These are phyloP conservation scores for Hydrolagus affinis DNA, from an alignment of 2,113 vertebrate species.

Conservation along the genomic window DNA sequence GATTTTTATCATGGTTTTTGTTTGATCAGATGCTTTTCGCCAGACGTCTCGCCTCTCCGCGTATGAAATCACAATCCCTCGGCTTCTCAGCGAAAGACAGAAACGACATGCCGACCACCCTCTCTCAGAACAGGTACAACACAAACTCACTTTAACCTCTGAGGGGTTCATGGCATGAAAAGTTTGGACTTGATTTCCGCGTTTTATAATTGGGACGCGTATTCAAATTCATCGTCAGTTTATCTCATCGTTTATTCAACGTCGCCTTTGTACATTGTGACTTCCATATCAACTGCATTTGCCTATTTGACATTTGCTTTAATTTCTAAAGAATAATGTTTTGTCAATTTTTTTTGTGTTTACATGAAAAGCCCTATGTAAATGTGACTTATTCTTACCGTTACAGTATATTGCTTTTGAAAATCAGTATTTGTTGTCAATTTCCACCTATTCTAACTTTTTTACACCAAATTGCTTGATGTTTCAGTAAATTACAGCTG, in stretches of 20 bases:
- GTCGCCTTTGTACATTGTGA: not conserved
- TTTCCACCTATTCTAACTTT: too few relatives aligned
- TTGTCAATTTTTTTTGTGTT: too few relatives aligned
- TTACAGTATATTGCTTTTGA: too few relatives aligned
- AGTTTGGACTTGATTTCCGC: not conserved
- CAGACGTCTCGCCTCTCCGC: conserved; percentile 36
- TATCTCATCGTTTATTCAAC: not conserved
- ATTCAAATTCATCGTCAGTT: not conserved
- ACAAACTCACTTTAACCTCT: not conserved
- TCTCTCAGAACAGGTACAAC: not conserved
- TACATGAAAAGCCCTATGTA: too few relatives aligned
- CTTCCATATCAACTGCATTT: too few relatives aligned
- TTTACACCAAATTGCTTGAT: too few relatives aligned
- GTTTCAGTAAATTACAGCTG: too few relatives aligned
- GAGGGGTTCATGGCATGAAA: not conserved
- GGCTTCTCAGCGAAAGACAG: not conserved
- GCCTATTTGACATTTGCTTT: too few relatives aligned
- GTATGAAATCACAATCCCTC: conserved; percentile 45
- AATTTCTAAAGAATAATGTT: too few relatives aligned
- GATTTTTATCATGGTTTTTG: not conserved
- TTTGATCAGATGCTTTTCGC: conserved; percentile 40
- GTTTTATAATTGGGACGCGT: not conserved
- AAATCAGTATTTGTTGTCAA: too few relatives aligned
- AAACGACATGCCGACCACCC: not conserved
- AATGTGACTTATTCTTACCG: too few relatives aligned